A percentile compares a stretch with the other conserved stretches of the same genome.
Conservation (phyloP, 2,888 invertebrate genomes). For the Eilema caniola region DNA sequence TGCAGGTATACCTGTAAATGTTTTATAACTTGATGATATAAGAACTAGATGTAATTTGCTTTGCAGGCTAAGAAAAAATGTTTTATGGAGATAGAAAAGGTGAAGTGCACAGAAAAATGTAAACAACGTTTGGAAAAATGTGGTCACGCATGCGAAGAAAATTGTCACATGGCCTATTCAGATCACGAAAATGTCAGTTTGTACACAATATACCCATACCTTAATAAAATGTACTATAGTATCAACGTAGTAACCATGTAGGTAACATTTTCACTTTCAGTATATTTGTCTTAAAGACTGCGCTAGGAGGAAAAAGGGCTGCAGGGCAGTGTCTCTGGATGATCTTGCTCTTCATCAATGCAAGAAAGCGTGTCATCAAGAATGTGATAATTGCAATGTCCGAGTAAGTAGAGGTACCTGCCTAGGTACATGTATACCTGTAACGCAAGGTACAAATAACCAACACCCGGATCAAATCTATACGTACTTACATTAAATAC, state of each 20-base stretch:
- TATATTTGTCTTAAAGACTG: constrained; percentile 81
- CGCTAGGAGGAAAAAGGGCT: constrained; percentile 76
- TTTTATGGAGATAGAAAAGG: constrained; percentile 59
- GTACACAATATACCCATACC: neutral
- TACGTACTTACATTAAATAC: too few species aligned
- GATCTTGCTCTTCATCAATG: constrained; percentile 80
- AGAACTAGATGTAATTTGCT: neutral
- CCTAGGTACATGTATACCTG: too few species aligned
- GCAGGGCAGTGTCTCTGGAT: constrained; percentile 63
- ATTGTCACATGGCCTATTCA: constrained; percentile 87
- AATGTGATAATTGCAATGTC: constrained; percentile 80
- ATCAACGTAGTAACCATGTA: neutral
- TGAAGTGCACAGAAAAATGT: constrained; percentile 81
- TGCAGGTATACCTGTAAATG: too few species aligned
- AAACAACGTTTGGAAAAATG: constrained; percentile 82
- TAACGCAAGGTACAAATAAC: too few species aligned
- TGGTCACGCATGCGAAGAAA: constrained; percentile 87
- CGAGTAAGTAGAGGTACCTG: constrained; percentile 54
- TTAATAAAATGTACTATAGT: neutral
- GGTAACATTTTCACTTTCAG: constrained; percentile 56
- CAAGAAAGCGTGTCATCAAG: constrained; percentile 80
- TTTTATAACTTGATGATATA: too few species aligned
- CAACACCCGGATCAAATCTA: too few species aligned
- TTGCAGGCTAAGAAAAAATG: constrained; percentile 78
- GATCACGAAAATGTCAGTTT: constrained; percentile 84